Conservation (phyloP, 2,113 vertebrate genomes). For the Conger conger region DNA sequence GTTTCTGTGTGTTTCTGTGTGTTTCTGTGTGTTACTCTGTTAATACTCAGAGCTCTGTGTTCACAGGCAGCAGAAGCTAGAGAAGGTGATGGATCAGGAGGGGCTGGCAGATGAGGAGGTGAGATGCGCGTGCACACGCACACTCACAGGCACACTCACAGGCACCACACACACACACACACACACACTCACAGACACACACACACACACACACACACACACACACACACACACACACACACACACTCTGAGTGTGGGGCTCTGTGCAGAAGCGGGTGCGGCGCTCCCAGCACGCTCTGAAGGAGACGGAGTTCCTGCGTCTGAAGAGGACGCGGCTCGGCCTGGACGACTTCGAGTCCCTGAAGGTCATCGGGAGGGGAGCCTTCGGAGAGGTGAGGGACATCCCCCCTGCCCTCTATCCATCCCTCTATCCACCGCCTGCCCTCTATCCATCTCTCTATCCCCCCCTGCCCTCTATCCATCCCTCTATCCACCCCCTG, state of each 20-base stretch:
- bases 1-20: background rate
- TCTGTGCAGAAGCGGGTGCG: slow-evolving; percentile 34
- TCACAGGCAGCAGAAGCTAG: slow-evolving; percentile 91
- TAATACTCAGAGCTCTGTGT: too few species aligned
- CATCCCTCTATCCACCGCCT: background rate
- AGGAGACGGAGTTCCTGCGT: slow-evolving; percentile 81
- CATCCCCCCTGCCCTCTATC: background rate
- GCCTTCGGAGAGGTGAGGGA: slow-evolving; percentile 79
- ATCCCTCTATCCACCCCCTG: too few species aligned
- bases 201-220: background rate
- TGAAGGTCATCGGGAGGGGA: slow-evolving; percentile 83
- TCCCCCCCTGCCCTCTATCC: too few species aligned
- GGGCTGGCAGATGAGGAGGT: slow-evolving; percentile 97
- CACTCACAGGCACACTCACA: background rate
- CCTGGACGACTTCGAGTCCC: slow-evolving; percentile 81
- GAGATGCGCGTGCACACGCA: slow-evolving; percentile 33
- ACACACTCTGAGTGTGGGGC: too few species aligned
- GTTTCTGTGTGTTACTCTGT: background rate
- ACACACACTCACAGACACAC: background rate
- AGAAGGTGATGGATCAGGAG: slow-evolving; percentile 99
- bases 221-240: too few species aligned
- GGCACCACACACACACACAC: background rate
- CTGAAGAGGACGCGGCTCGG: slow-evolving; percentile 81
- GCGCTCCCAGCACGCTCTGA: slow-evolving; percentile 77
- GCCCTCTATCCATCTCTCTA: background rate